Evolutionary conservation across 2,888 invertebrate species (phyloP).

Genomic region (Perdita meconis): DNA sequence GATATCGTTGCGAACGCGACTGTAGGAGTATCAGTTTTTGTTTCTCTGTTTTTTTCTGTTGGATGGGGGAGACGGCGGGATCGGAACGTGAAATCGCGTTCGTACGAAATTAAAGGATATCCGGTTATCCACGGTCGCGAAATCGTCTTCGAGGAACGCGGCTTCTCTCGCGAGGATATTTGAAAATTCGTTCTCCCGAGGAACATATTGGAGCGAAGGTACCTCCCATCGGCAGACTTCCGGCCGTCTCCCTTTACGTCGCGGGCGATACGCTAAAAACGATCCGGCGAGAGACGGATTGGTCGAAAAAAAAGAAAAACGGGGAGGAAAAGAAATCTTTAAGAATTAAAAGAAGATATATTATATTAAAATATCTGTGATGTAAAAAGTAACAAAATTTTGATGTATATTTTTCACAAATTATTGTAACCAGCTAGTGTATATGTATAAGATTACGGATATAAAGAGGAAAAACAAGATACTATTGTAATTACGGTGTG

Average conservation of each 20-base stretch:
- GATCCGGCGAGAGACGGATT: conserved; percentile 76
- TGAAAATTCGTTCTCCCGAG: conserved; percentile 2
- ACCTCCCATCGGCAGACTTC: conserved; percentile 29
- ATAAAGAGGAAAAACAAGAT: conserved; percentile 67
- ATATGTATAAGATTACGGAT: conserved; percentile 83
- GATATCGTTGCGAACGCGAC: conserved; percentile 65
- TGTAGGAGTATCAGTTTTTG: conserved; percentile 61
- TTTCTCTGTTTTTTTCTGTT: conserved; percentile 43
- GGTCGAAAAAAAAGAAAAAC: conserved; percentile 66
- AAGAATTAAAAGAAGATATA: conserved; percentile 82
- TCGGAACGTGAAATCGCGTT: conserved; percentile 12
- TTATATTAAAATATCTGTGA: conserved; percentile 85
- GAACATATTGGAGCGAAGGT: not conserved
- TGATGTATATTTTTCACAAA: conserved; percentile 85
- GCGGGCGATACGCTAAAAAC: conserved; percentile 75
- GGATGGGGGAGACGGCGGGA: conserved; percentile 61
- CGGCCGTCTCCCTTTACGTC: conserved; percentile 71
- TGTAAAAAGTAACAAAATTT: conserved; percentile 85
- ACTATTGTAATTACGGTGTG: conserved; percentile 79
- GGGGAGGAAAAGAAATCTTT: conserved; percentile 78
- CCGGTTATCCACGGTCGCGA: not conserved
- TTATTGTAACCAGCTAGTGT: conserved; percentile 84
- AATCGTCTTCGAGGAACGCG: not conserved
- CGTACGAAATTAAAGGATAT: conserved; percentile 8
- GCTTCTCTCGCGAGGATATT: not conserved